Evolutionary conservation across 1,140 invertebrate genomes (phyloP).

Genomic region (Drosophila ficusphila): DNA sequence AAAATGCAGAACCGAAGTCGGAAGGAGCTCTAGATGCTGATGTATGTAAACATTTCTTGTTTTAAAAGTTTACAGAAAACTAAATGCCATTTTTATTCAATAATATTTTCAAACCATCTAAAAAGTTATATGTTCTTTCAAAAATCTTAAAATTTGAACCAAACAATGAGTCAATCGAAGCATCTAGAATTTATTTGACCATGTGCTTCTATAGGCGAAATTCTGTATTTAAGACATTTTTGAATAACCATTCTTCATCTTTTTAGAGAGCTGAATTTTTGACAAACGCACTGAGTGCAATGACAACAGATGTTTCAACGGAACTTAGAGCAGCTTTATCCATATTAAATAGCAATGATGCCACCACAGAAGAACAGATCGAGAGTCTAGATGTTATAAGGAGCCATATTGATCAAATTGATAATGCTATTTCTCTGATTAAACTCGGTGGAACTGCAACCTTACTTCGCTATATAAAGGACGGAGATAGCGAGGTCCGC

Average conservation of each 20-base stretch:
- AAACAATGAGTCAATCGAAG: constrained; percentile 11
- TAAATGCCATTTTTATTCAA: not conserved
- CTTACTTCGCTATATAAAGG: constrained; percentile 29
- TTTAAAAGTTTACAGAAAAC: too few species aligned
- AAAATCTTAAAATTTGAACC: not conserved
- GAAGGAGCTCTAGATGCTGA: constrained; percentile 19
- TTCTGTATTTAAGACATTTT: too few species aligned
- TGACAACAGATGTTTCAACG: constrained; percentile 30
- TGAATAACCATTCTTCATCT: not conserved
- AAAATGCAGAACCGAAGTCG: not conserved
- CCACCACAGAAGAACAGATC: constrained; percentile 41
- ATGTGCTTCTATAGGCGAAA: constrained; percentile 8
- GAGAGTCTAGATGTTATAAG: constrained; percentile 51
- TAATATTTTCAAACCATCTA: too few species aligned
- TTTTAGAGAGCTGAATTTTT: constrained; percentile 44
- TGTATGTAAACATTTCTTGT: constrained; percentile 23
- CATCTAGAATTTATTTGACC: constrained; percentile 12
- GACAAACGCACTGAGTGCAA: constrained; percentile 44
- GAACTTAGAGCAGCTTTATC: constrained; percentile 40
- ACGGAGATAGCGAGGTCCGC: constrained; percentile 20
- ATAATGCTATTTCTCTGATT: constrained; percentile 56
- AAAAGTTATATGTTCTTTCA: not conserved
- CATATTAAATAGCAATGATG: constrained; percentile 21
- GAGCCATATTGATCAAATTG: constrained; percentile 64
- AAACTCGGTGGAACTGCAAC: constrained; percentile 46